Evolutionary conservation across 2,888 invertebrate species (phyloP).

Genomic region (Eurytoma adleriae): DNA sequence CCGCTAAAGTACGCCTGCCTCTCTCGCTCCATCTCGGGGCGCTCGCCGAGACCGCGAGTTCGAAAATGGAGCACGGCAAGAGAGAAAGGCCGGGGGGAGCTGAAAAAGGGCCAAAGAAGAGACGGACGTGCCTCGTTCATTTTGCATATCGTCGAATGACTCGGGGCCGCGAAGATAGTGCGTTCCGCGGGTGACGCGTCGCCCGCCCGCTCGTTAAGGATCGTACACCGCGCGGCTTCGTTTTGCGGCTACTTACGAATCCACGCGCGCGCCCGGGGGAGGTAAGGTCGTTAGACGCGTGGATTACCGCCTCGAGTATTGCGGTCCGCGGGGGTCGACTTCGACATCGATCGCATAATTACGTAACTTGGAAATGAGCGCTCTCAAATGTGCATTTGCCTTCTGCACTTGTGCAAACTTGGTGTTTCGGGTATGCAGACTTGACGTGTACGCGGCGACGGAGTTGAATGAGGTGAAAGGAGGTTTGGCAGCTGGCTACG

Average conservation of each 20-base stretch:
- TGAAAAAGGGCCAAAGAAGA: conserved; percentile 2
- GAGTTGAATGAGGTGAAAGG: too few relatives aligned
- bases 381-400: conserved; percentile 41
- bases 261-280: neutral
- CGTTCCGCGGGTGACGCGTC: neutral
- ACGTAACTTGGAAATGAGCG: conserved; percentile 63
- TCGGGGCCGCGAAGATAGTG: too few relatives aligned
- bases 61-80: too few relatives aligned
- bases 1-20: conserved; percentile 18
- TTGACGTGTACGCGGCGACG: neutral
- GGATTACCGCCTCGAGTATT: conserved; percentile 46
- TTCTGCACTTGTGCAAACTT: conserved; percentile 42
- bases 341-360: conserved; percentile 62
- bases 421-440: neutral
- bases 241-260: conserved; percentile 11
- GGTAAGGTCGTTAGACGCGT: neutral
- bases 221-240: conserved; percentile 1
- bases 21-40: neutral
- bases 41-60: too few relatives aligned
- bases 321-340: conserved; percentile 38
- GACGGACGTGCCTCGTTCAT: too few relatives aligned
- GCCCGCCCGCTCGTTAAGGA: neutral
- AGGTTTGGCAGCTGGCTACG: too few relatives aligned
- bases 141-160: too few relatives aligned
- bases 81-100: too few relatives aligned